phyloP scores from a whole-genome alignment of 2,888 invertebrate species.

The Sphecodes monilicornis region DNA sequence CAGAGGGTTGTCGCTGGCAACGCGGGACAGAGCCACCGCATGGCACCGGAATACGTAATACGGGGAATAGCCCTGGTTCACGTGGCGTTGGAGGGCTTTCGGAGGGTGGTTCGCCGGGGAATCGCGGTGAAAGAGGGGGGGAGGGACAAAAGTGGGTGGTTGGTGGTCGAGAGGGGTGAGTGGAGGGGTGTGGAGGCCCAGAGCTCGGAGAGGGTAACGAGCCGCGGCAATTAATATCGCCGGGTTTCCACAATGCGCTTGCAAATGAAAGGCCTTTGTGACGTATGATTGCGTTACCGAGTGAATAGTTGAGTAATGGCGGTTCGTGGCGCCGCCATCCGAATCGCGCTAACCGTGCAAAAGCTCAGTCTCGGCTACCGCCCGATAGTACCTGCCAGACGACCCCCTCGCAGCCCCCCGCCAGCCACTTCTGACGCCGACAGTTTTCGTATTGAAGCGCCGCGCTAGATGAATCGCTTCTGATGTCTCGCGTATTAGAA shows the following conservation, averaged over 20 bases:
- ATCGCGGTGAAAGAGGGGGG: conserved; percentile 9
- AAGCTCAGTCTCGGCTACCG: conserved; percentile 71
- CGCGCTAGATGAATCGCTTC: conserved; percentile 37
- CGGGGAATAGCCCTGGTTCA: conserved; percentile 73
- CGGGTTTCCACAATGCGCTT: conserved; percentile 84
- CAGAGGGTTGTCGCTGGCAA: conserved; percentile 73
- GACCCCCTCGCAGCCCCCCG: conserved; percentile 39
- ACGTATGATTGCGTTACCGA: conserved; percentile 85
- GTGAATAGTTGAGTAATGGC: conserved; percentile 85
- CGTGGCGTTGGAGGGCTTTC: conserved; percentile 54
- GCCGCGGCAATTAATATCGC: conserved; percentile 85
- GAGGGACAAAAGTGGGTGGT: not conserved
- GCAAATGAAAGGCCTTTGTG: conserved; percentile 85
- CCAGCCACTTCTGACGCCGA: conserved; percentile 48
- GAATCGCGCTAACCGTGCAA: conserved; percentile 76
- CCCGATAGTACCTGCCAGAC: conserved; percentile 70
- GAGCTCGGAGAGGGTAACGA: conserved; percentile 81
- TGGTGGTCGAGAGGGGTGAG: conserved; percentile 23
- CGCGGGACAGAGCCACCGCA: conserved; percentile 77
- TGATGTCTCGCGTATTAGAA: conserved; percentile 29
- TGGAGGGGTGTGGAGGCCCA: conserved; percentile 36
- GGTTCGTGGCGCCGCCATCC: conserved; percentile 79
- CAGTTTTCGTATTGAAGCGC: conserved; percentile 59
- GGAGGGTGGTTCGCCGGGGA: conserved; percentile 47
- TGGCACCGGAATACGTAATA: conserved; percentile 83